Percentiles rank a stretch among this genome's conserved stretches.
phyloP scores from a whole-genome alignment of 1,140 invertebrate genomes.

The Ganaspis sp. region DNA sequence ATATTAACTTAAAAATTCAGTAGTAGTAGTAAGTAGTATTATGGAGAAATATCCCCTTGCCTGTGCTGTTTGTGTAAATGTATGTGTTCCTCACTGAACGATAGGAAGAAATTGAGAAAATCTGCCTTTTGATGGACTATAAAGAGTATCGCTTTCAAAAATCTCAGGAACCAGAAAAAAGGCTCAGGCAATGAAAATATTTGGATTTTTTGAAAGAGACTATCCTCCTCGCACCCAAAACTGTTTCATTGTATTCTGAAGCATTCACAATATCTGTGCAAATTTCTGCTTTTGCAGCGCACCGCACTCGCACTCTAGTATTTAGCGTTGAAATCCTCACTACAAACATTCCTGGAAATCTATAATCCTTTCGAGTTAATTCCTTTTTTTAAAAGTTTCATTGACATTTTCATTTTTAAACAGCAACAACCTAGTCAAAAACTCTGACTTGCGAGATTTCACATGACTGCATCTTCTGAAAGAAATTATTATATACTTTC shows the following conservation, averaged over 20 bases:
- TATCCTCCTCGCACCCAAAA: not conserved
- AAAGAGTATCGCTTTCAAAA: conserved; percentile 32
- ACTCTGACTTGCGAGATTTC: not conserved
- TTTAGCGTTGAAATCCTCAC: not conserved
- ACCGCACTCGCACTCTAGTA: no score
- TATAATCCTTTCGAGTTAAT: conserved; percentile 3
- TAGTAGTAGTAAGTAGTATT: no score
- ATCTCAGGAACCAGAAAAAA: conserved; percentile 40
- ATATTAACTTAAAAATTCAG: no score
- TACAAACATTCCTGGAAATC: not conserved
- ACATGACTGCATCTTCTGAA: not conserved
- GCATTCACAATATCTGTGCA: conserved; percentile 3
- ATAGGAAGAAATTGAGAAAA: not conserved
- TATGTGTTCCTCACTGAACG: not conserved
- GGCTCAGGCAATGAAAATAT: conserved; percentile 66
- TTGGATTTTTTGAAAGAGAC: conserved; percentile 61
- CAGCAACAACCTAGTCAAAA: not conserved
- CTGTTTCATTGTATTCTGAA: conserved; percentile 6
- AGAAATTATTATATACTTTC: not conserved
- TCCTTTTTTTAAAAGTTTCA: not conserved
- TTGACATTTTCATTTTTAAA: conserved; percentile 15
- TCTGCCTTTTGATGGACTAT: not conserved
- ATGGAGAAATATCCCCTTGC: no score
- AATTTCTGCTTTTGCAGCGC: not conserved
- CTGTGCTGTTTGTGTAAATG: no score